A percentile compares a stretch with the other conserved stretches of the same genome.
phyloP scores from a whole-genome alignment of 1,140 invertebrate species.

The Eufriesea mexicana region DNA sequence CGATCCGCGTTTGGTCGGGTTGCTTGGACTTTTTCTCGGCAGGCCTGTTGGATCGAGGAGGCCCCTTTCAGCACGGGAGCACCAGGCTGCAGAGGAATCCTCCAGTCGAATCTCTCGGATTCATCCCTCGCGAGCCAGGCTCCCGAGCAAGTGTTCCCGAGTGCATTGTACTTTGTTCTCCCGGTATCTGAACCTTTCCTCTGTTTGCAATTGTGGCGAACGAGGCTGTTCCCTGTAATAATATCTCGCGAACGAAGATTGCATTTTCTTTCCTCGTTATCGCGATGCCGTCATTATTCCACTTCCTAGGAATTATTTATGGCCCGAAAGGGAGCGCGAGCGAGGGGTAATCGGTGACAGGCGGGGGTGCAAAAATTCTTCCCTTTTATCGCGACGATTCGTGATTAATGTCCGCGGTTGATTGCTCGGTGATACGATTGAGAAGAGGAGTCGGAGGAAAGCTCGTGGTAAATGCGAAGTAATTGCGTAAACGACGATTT shows the following conservation, averaged over 20 bases:
- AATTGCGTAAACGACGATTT: conserved; percentile 33
- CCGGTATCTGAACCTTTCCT: conserved; percentile 1
- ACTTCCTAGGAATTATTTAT: neutral
- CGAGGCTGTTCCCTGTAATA: conserved; percentile 16
- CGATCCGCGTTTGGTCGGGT: neutral
- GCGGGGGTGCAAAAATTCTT: neutral
- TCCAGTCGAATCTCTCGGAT: neutral
- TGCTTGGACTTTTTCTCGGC: neutral
- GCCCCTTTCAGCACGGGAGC: neutral
- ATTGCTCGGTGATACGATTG: neutral
- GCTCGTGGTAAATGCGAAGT: neutral
- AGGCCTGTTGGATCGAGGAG: too few relatives aligned
- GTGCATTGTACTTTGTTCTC: conserved; percentile 20
- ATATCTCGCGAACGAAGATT: conserved; percentile 29
- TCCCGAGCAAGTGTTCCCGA: conserved; percentile 4
- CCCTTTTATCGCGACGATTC: neutral
- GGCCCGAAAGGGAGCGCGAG: neutral
- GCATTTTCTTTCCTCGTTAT: neutral
- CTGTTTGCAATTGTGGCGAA: conserved; percentile 31
- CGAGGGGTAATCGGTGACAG: neutral
- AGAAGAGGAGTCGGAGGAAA: neutral
- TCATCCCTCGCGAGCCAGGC: neutral
- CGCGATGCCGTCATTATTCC: neutral
- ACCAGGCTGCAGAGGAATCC: neutral
- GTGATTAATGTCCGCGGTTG: neutral